Base-by-base conservation (phyloP, 2,888 invertebrate genomes). In the Dione juno region DNA sequence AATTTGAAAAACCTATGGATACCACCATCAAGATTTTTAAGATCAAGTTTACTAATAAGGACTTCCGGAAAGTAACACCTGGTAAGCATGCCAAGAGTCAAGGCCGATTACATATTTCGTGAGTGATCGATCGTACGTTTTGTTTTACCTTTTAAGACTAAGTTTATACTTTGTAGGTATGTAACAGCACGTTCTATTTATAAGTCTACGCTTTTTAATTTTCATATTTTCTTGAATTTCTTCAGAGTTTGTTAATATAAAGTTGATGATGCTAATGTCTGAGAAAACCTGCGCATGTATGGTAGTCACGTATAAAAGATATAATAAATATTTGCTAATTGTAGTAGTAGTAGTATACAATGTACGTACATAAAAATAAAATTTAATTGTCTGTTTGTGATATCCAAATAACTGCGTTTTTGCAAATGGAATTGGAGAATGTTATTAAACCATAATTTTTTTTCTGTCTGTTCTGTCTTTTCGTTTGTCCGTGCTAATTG, bases 41-140 rank as follows among this genome's bases (percentile, higher is more conserved):
- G 67, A 67, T 70, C 66, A 43, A 70, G 72, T 65, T 71, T 71
- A 73, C 70, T 40, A 71, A 74, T 75, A 72, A 68, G 75, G 77
- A 67, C 69, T 72, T 75, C 74, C 75, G 74, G 72, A 74, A 76
- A 72, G 70, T 70, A 73, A 69, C 73, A 77, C 73, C 76, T 73
- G 77, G 75, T 74, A 71, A 54, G 70, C 57, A 52, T 66, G 76
- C 75, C 75, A 74, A 66, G 73, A 75, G 75, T 77, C 75, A 77
- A 78, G 77, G 78, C 52, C 71, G 67, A 40, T 64, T 48, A 69
- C 61, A 69, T 35, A 66, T 67, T 66, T 70, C 67, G 73, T 73
- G 73, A 74, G 53, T 52, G 59, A 64, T 70, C 52, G 19, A 19
- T 70, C 66, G 66, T 45, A 63, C 45, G 58, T 53, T 52, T 58